These are phyloP conservation scores for Acanthochromis polyacanthus DNA, from an alignment of 2,113 vertebrate genomes.

Conservation along the genomic window DNA sequence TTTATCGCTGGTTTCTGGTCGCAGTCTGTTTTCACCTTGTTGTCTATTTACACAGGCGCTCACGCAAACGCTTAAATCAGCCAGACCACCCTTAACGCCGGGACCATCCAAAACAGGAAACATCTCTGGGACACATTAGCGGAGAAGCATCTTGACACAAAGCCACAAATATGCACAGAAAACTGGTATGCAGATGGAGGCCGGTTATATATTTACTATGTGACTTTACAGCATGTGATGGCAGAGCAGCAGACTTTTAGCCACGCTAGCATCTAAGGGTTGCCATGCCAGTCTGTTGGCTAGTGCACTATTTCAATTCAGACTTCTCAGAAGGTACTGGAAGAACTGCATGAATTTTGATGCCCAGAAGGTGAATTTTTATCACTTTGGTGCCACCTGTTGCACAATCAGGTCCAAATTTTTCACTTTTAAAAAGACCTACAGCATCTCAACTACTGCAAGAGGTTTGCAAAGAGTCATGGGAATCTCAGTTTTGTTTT, in stretches of 20 bases:
- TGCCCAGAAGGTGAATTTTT: no score
- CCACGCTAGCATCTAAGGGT: background rate
- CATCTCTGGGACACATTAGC: constrained; percentile 47
- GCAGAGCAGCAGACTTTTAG: background rate
- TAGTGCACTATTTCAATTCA: background rate
- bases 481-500: no score
- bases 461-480: no score
- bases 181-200: constrained; percentile 18
- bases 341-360: background rate
- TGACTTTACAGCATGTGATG: background rate
- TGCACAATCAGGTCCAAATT: no score
- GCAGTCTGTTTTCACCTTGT: background rate
- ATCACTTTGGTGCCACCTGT: no score
- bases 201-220: background rate
- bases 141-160: constrained; percentile 13
- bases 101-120: constrained; percentile 37
- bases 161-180: constrained; percentile 22
- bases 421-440: no score
- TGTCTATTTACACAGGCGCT: background rate
- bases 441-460: no score
- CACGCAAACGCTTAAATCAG: background rate
- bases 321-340: background rate
- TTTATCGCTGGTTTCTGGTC: background rate
- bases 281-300: no score
- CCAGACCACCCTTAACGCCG: constrained; percentile 20